Conservation (phyloP, 1,140 invertebrate genomes). For the Drosophila lini region DNA sequence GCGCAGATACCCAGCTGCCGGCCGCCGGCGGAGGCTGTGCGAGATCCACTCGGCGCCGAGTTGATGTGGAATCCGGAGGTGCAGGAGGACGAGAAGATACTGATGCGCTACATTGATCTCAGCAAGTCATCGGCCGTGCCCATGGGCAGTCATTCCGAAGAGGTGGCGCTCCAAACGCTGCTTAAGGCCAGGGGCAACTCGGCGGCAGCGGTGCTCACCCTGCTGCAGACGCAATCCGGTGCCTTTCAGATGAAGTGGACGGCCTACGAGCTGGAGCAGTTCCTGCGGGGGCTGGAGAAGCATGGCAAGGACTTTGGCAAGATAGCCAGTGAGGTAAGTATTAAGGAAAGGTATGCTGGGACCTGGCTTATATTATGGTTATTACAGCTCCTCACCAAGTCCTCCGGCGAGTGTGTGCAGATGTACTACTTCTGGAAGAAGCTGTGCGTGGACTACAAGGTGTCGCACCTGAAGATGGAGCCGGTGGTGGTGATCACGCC, state of each 20-base stretch:
- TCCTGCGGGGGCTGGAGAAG: constrained; percentile 94
- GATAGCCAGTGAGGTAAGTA: constrained; percentile 92
- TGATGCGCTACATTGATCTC: constrained; percentile 91
- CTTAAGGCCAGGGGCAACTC: constrained; percentile 94
- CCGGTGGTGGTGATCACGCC: constrained; percentile 52
- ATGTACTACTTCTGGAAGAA: constrained; percentile 99
- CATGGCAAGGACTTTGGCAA: constrained; percentile 97
- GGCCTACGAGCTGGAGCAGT: constrained; percentile 93
- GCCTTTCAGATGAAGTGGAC: constrained; percentile 94
- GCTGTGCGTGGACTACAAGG: constrained; percentile 91
- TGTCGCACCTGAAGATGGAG: constrained; percentile 77
- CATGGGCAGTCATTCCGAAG: constrained; percentile 96
- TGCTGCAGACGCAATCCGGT: constrained; percentile 89
- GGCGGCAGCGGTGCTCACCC: constrained; percentile 93
- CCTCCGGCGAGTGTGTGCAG: constrained; percentile 96
- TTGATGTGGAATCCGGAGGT: constrained; percentile 94
- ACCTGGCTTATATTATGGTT: background rate
- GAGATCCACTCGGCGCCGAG: constrained; percentile 87
- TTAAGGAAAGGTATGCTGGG: accelerated
- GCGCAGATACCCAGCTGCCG: constrained; percentile 89
- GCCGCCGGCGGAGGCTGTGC: constrained; percentile 42
- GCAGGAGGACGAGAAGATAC: constrained; percentile 75
- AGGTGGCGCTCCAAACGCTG: constrained; percentile 96
- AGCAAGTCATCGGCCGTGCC: constrained; percentile 96
- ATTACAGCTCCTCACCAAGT: constrained; percentile 92